Evolutionary conservation across 1,140 invertebrate species (phyloP).

Genomic region (Ceratitis capitata): DNA sequence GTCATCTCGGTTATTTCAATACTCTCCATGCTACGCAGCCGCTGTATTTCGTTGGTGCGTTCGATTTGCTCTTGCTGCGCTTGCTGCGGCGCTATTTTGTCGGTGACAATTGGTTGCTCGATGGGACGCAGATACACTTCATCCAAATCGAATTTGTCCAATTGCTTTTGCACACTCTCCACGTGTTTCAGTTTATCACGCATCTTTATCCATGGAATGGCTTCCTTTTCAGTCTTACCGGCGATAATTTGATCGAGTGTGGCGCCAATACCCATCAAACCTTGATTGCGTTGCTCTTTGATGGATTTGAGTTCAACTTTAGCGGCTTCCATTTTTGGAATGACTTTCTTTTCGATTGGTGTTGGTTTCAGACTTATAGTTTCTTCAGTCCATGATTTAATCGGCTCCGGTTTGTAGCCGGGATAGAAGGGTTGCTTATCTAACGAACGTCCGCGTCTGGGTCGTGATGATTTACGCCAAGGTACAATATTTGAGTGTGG

Average conservation of each 20-base stretch:
- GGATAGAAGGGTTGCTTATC: slow-evolving; percentile 58
- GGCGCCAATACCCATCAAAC: slow-evolving; percentile 58
- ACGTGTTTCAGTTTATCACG: slow-evolving; percentile 60
- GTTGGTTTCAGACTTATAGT: slow-evolving; percentile 69
- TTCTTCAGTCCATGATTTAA: slow-evolving; percentile 70
- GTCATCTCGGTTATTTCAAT: slow-evolving; percentile 64
- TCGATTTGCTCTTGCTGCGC: slow-evolving; percentile 52
- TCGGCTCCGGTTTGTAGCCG: slow-evolving; percentile 59
- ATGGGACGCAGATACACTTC: slow-evolving; percentile 59
- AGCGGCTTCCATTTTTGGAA: slow-evolving; percentile 61
- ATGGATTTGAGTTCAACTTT: slow-evolving; percentile 62
- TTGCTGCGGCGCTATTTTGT: slow-evolving; percentile 52
- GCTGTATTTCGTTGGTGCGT: slow-evolving; percentile 56
- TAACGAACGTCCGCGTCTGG: slow-evolving; percentile 59
- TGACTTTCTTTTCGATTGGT: slow-evolving; percentile 61
- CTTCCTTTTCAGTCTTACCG: slow-evolving; percentile 60
- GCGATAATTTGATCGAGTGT: slow-evolving; percentile 60
- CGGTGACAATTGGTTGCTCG: slow-evolving; percentile 54
- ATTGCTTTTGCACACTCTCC: slow-evolving; percentile 56
- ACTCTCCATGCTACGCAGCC: slow-evolving; percentile 63
- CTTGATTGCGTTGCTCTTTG: slow-evolving; percentile 59
- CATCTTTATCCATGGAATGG: slow-evolving; percentile 64
- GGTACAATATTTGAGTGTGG: slow-evolving; percentile 59
- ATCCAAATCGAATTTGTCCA: slow-evolving; percentile 61
- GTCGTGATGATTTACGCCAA: slow-evolving; percentile 60